Percentiles rank a stretch among this genome's conserved stretches.
These are phyloP conservation scores for Lepilemur septentrionalis DNA, from an alignment of 2,797 vertebrate genomes.

Conservation along the genomic window DNA sequence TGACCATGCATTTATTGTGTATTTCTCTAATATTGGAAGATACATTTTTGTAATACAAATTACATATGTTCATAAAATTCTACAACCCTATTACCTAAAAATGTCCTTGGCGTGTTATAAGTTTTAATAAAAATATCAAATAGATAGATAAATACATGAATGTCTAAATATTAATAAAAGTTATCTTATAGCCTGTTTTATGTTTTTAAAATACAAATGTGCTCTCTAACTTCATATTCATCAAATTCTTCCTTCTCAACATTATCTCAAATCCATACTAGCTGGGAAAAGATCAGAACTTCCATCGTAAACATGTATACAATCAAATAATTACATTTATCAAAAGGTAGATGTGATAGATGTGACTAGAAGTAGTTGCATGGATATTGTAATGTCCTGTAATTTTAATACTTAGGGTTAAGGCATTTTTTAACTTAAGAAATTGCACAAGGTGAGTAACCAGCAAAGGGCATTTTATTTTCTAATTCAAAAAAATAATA, in stretches of 20 bases:
- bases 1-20: background rate
- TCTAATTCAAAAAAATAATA: background rate
- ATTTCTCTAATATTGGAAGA: background rate
- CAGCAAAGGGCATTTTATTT: background rate
- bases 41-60: background rate
- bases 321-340: background rate
- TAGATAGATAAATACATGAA: background rate
- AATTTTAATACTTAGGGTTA: background rate
- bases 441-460: background rate
- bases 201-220: background rate
- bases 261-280: background rate
- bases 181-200: background rate
- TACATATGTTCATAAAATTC: background rate
- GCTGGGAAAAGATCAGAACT: background rate
- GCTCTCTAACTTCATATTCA: background rate
- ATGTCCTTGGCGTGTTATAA: background rate
- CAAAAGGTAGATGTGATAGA: background rate
- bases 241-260: background rate
- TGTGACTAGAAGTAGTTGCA: background rate
- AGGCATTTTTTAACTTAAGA: background rate
- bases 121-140: background rate
- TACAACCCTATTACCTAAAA: background rate
- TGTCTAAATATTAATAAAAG: background rate
- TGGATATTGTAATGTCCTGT: background rate
- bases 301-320: background rate